phyloP scores from a whole-genome alignment of 2,888 invertebrate genomes.

The Ypsolopha sequella region DNA sequence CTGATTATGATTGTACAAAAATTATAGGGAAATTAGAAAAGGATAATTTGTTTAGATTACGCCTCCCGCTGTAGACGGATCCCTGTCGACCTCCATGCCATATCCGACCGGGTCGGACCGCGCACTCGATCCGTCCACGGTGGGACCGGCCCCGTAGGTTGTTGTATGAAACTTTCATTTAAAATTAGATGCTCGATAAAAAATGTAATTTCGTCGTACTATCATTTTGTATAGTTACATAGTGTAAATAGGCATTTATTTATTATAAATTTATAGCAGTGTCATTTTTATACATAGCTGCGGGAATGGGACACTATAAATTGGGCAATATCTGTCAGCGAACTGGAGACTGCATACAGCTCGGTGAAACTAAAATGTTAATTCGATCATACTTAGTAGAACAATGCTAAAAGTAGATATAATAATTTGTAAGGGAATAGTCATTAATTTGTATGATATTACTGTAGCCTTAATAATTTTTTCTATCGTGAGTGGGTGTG shows the following conservation, averaged over 20 bases:
- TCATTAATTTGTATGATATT: slow-evolving; percentile 72
- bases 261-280: slow-evolving; percentile 69
- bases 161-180: slow-evolving; percentile 57
- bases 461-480: slow-evolving; percentile 65
- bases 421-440: slow-evolving; percentile 70
- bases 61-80: slow-evolving; percentile 1
- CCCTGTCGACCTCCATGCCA: background rate
- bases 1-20: slow-evolving; percentile 66
- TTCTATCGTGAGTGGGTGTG: slow-evolving; percentile 58
- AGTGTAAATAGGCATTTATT: slow-evolving; percentile 72
- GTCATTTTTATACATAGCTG: slow-evolving; percentile 67
- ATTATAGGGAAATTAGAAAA: slow-evolving; percentile 39
- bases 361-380: slow-evolving; percentile 44
- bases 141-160: slow-evolving; percentile 39
- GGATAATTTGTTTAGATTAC: slow-evolving; percentile 2
- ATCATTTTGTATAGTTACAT: slow-evolving; percentile 70
- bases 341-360: slow-evolving; percentile 52
- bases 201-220: slow-evolving; percentile 65
- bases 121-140: slow-evolving; percentile 13
- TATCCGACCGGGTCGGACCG: background rate
- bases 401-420: slow-evolving; percentile 65
- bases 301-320: slow-evolving; percentile 53
- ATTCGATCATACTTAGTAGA: slow-evolving; percentile 63
- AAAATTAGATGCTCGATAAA: slow-evolving; percentile 60
- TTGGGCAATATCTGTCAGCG: slow-evolving; percentile 50